Conservation (phyloP, 2,113 vertebrate species). For the Carassius auratus region DNA sequence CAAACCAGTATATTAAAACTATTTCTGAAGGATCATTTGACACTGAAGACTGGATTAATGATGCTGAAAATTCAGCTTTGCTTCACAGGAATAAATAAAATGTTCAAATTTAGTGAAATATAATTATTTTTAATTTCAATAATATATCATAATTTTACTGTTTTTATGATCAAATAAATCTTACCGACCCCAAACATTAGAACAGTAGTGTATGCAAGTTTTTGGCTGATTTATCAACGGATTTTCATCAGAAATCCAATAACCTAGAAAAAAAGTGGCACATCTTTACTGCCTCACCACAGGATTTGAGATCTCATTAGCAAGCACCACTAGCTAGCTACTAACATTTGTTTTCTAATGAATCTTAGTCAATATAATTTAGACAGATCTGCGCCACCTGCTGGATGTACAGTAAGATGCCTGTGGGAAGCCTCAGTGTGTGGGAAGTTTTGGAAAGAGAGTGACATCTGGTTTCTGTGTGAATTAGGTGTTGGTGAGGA, state of each 20-base stretch:
- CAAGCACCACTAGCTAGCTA: not conserved
- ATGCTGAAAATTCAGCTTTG: not conserved
- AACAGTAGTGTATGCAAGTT: not conserved
- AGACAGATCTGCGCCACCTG: conserved; percentile 41
- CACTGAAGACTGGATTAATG: not conserved
- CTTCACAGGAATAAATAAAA: not conserved
- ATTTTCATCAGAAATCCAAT: not conserved
- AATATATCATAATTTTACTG: not conserved
- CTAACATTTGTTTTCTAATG: not conserved
- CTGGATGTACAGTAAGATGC: conserved; percentile 12
- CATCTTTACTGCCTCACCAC: not conserved
- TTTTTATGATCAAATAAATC: not conserved
- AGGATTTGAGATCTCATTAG: not conserved
- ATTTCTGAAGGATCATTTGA: not conserved
- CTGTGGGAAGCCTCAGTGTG: not conserved
- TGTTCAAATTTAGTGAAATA: not conserved
- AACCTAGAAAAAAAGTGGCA: not conserved
- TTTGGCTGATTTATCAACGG: not conserved
- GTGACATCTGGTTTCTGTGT: not conserved
- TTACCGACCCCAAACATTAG: not conserved
- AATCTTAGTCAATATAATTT: not conserved
- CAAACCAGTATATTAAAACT: not conserved
- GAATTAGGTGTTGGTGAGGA: conserved; percentile 85
- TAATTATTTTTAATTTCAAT: not conserved
- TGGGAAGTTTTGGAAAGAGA: not conserved